Conservation (phyloP, 2,888 invertebrate genomes). For the Drosophila lutescens region DNA sequence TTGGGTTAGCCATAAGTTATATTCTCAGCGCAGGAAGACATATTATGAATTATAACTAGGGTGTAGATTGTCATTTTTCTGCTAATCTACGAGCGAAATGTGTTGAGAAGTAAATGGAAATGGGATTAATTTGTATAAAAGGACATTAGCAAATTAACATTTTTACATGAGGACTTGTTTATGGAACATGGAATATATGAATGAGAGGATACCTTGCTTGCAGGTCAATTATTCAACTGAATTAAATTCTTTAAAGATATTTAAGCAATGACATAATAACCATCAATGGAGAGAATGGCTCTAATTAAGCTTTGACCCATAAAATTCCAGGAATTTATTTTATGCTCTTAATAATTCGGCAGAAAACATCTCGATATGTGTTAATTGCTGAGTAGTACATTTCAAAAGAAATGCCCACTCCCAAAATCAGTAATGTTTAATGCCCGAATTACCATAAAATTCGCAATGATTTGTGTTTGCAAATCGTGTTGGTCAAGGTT, state of each 20-base stretch:
- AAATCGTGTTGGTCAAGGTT: conserved; percentile 40
- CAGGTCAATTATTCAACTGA: not conserved
- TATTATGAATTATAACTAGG: conserved; percentile 28
- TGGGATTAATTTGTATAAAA: conserved; percentile 11
- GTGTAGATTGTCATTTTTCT: not conserved
- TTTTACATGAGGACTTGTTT: not conserved
- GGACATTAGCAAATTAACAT: not conserved
- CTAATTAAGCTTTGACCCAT: conserved; percentile 7
- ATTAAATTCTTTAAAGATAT: not conserved
- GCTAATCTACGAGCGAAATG: conserved; percentile 4
- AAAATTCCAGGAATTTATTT: not conserved
- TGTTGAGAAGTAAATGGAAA: not conserved
- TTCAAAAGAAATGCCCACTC: not conserved
- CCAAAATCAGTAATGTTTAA: not conserved
- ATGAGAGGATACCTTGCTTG: too few species aligned
- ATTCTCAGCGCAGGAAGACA: conserved; percentile 7
- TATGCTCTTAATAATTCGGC: too few species aligned
- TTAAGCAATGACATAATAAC: not conserved
- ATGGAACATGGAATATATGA: too few species aligned
- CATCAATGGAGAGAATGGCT: not conserved
- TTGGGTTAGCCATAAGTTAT: conserved; percentile 4
- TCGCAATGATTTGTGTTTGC: not conserved
- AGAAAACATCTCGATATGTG: not conserved
- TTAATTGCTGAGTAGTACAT: not conserved
- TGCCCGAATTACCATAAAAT: not conserved